Evolutionary conservation across 2,888 invertebrate genomes (phyloP).

Genomic region (Drosophila helvetica): DNA sequence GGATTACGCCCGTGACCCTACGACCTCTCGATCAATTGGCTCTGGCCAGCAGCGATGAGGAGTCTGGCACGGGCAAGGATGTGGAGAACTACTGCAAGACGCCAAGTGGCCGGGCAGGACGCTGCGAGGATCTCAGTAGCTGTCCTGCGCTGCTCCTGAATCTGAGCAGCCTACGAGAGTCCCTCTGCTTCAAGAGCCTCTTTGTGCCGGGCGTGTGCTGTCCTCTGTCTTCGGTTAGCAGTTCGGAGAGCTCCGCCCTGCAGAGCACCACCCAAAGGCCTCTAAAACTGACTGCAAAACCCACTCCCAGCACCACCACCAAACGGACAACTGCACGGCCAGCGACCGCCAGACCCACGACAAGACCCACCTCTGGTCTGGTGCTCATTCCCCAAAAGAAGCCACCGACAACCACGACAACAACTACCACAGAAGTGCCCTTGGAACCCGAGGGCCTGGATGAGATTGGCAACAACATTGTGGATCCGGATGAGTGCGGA

Average conservation of each 20-base stretch:
- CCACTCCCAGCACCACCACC: constrained; percentile 67
- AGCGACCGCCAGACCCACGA: constrained; percentile 67
- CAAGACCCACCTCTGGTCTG: constrained; percentile 71
- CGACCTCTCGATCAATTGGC: constrained; percentile 75
- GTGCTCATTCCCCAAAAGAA: constrained; percentile 83
- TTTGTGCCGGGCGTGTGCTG: constrained; percentile 97
- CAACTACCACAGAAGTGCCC: constrained; percentile 84
- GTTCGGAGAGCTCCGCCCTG: constrained; percentile 72
- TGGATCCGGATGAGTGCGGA: constrained; percentile 88
- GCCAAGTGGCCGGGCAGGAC: constrained; percentile 91
- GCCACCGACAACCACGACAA: constrained; percentile 85
- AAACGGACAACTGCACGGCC: constrained; percentile 30
- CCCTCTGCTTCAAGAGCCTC: constrained; percentile 94
- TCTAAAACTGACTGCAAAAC: constrained; percentile 75
- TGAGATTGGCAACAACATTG: constrained; percentile 72
- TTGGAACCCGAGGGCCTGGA: constrained; percentile 74
- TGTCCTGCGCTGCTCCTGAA: constrained; percentile 94
- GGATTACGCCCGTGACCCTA: constrained; percentile 30
- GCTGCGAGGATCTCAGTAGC: constrained; percentile 94
- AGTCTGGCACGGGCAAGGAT: constrained; percentile 84
- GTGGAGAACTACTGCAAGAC: constrained; percentile 90
- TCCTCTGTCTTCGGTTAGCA: constrained; percentile 85
- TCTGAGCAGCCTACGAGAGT: constrained; percentile 91
- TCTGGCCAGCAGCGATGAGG: constrained; percentile 83
- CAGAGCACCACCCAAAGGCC: constrained; percentile 80